Percentiles rank a stretch among this genome's conserved stretches.
phyloP scores from a whole-genome alignment of 2,888 invertebrate species.

The Ochropleura leucogaster region DNA sequence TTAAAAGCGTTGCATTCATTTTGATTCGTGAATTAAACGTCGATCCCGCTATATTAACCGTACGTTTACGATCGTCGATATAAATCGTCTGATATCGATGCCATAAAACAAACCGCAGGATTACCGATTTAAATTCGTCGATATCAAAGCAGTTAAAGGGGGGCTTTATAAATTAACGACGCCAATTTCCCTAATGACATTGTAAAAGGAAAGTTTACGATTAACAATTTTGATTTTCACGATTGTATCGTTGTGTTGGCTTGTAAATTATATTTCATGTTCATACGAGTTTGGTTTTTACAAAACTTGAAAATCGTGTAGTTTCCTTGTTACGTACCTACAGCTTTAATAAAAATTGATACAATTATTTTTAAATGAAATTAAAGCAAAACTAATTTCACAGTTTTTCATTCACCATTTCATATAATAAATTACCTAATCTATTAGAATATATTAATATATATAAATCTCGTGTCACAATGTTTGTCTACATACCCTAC shows the following conservation, averaged over 20 bases:
- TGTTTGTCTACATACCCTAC: too few species aligned
- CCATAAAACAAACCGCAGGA: conserved; percentile 88
- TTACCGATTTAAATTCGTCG: conserved; percentile 88
- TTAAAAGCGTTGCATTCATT: conserved; percentile 43
- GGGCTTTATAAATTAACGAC: conserved; percentile 88
- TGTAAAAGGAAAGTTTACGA: conserved; percentile 89
- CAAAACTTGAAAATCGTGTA: neutral
- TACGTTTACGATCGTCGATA: conserved; percentile 76
- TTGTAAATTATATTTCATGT: conserved; percentile 22
- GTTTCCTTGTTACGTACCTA: neutral
- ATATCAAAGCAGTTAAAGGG: conserved; percentile 86
- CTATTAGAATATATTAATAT: neutral
- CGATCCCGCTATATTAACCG: conserved; percentile 77
- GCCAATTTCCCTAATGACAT: conserved; percentile 90
- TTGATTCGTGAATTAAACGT: conserved; percentile 76
- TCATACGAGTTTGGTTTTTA: neutral
- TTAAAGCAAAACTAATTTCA: neutral
- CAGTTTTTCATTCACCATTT: too few species aligned
- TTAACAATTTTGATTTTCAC: conserved; percentile 79
- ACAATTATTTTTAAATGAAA: neutral
- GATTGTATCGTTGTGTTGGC: conserved; percentile 73
- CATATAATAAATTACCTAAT: neutral
- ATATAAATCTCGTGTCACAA: too few species aligned
- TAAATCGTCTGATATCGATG: conserved; percentile 83
- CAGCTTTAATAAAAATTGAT: neutral